These are phyloP conservation scores for Ictalurus furcatus DNA, from an alignment of 2,113 vertebrate species.

Conservation along the genomic window DNA sequence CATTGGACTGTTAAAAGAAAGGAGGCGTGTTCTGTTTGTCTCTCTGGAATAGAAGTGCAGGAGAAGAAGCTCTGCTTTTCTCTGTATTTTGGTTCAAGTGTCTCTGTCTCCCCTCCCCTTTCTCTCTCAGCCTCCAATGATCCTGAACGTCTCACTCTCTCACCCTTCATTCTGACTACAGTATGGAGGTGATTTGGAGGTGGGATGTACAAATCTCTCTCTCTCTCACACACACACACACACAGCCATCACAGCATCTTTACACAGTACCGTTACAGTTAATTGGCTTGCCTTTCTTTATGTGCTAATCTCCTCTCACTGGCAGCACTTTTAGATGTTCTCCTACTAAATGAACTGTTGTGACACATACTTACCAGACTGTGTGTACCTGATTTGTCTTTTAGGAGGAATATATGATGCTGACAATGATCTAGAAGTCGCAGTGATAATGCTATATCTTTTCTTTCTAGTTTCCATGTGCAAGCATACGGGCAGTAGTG, in stretches of 20 bases:
- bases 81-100: not conserved
- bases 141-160: constrained; percentile 13
- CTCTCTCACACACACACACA: not conserved
- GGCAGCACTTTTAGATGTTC: constrained; percentile 24
- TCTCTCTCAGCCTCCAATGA: constrained; percentile 14
- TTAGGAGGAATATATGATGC: constrained; percentile 12
- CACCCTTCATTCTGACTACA: constrained; percentile 14
- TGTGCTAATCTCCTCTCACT: not conserved
- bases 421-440: constrained; percentile 17
- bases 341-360: constrained; percentile 34
- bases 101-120: not conserved
- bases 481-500: not conserved
- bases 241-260: not conserved
- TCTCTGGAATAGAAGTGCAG: constrained; percentile 1
- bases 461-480: not conserved
- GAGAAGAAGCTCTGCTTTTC: constrained; percentile 25
- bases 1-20: constrained; percentile 41
- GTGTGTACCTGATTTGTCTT: not conserved
- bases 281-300: not conserved
- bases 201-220: constrained; percentile 1
- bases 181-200: not conserved
- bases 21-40: constrained; percentile 16
- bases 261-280: not conserved
- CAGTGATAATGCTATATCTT: constrained; percentile 11
- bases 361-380: not conserved